Percentiles rank a stretch among this genome's conserved stretches.
These are phyloP conservation scores for Apodemus sylvaticus DNA, from an alignment of 2,113 vertebrate genomes.

Conservation along the genomic window DNA sequence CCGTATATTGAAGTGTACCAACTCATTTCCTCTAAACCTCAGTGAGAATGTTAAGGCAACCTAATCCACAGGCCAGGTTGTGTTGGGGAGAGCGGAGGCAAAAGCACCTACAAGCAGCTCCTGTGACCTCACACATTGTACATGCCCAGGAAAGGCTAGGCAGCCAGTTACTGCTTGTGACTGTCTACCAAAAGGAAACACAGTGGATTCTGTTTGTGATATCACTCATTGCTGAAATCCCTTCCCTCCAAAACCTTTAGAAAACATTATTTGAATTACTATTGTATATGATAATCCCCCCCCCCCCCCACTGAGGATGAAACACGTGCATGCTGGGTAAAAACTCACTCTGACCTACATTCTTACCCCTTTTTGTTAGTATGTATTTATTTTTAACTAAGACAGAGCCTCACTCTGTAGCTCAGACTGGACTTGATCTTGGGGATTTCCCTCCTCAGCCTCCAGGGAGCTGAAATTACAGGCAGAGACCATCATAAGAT, in stretches of 20 bases:
- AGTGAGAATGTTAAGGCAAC: neutral
- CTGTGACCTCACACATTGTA: too few relatives aligned
- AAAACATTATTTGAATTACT: neutral
- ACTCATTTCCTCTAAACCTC: neutral
- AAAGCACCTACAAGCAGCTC: neutral
- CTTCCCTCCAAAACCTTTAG: neutral
- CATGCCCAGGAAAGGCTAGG: neutral
- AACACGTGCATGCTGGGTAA: neutral
- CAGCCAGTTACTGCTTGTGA: too few relatives aligned
- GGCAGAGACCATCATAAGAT: neutral
- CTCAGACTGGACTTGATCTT: neutral
- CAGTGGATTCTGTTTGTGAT: fast-evolving
- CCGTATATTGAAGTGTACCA: neutral
- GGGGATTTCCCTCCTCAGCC: neutral
- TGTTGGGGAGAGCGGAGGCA: neutral
- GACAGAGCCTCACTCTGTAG: neutral
- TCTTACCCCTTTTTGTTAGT: neutral
- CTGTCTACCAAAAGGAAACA: neutral
- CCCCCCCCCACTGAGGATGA: neutral
- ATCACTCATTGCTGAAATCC: neutral
- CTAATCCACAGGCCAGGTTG: neutral
- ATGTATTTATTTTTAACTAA: neutral
- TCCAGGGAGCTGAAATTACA: neutral
- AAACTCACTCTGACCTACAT: neutral
- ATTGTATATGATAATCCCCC: neutral